A percentile compares a stretch with the other conserved stretches of the same genome.
These are phyloP conservation scores for Tapirus terrestris DNA, from an alignment of 2,113 vertebrate genomes.

Conservation along the genomic window DNA sequence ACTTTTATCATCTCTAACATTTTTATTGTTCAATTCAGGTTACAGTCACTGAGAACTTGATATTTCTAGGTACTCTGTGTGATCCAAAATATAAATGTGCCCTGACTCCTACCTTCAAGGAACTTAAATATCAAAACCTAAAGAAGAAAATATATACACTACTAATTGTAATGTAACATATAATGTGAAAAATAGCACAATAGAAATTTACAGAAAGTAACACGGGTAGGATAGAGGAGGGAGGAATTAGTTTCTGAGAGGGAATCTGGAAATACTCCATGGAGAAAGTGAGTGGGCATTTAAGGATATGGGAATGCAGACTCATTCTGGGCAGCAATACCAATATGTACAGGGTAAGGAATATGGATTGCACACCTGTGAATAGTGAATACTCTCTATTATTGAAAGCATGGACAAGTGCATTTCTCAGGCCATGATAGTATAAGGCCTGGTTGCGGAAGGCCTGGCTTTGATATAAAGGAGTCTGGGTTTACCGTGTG, in stretches of 20 bases:
- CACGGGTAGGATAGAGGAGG: not conserved
- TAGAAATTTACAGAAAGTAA: not conserved
- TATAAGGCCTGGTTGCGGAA: not conserved
- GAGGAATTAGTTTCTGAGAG: not conserved
- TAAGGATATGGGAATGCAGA: not conserved
- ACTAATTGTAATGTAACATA: not conserved
- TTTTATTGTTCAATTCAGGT: constrained; percentile 53
- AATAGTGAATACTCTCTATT: not conserved
- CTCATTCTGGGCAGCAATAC: not conserved
- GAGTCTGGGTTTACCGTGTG: not conserved
- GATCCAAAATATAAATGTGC: constrained; percentile 17
- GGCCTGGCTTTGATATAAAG: not conserved
- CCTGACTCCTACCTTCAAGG: not conserved
- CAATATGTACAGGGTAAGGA: not conserved
- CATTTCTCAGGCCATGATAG: not conserved
- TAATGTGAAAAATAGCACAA: not conserved
- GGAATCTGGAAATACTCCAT: not conserved
- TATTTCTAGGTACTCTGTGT: not conserved
- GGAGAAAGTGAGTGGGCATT: not conserved
- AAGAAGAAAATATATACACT: not conserved
- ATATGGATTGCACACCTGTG: not conserved
- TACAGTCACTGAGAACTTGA: not conserved
- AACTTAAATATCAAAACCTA: constrained; percentile 31
- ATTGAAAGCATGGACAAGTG: not conserved
- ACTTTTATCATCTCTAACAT: constrained; percentile 48